A percentile compares a stretch with the other conserved stretches of the same genome.
These are phyloP conservation scores for Ceratotherium simum DNA, from an alignment of 2,113 vertebrate genomes.

Conservation along the genomic window DNA sequence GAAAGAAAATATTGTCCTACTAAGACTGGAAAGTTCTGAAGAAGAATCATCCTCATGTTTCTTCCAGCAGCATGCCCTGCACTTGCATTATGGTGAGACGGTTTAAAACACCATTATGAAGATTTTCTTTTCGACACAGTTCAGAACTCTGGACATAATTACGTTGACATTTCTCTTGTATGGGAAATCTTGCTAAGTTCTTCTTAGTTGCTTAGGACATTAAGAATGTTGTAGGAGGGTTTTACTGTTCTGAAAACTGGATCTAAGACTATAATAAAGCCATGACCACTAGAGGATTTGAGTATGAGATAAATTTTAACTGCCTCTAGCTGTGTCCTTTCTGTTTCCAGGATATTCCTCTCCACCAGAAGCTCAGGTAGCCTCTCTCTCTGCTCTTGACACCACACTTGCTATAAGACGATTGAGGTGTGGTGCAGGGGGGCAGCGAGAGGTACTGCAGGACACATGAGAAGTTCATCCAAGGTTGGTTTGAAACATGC, in stretches of 20 bases:
- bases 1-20: neutral
- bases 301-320: neutral
- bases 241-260: neutral
- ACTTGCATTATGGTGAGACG: accelerated
- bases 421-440: accelerated
- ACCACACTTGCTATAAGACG: neutral
- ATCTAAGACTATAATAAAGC: neutral
- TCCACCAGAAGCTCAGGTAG: neutral
- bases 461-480: neutral
- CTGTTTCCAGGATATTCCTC: neutral
- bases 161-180: neutral
- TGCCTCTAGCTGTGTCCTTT: neutral
- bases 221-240: neutral
- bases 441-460: neutral
- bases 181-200: neutral
- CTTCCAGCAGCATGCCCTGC: neutral
- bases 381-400: neutral
- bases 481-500: neutral
- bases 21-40: neutral
- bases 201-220: neutral
- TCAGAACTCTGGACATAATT: neutral
- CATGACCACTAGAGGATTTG: too few relatives aligned
- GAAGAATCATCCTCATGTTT: neutral
- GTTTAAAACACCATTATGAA: neutral
- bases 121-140: neutral